Evolutionary conservation across 2,888 invertebrate genomes (phyloP).

Genomic region (Rhorus exstirpatorius): DNA sequence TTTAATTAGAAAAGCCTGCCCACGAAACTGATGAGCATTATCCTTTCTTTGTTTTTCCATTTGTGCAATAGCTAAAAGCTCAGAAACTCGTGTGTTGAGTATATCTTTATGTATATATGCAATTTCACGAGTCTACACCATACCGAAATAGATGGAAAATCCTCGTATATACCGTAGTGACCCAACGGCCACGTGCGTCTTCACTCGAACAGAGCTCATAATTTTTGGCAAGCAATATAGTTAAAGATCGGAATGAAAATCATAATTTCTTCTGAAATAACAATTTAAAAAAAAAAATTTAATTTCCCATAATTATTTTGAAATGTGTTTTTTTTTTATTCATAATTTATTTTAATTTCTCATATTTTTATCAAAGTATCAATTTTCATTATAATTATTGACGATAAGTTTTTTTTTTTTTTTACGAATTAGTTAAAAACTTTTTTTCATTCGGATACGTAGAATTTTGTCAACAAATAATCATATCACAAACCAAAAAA

Average conservation of each 20-base stretch:
- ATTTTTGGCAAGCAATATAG: neutral
- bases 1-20: slow-evolving; percentile 34
- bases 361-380: too few relatives aligned
- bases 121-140: slow-evolving; percentile 38
- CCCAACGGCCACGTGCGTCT: slow-evolving; percentile 46
- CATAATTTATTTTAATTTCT: too few relatives aligned
- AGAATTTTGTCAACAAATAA: too few relatives aligned
- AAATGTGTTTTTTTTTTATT: too few relatives aligned
- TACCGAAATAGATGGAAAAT: slow-evolving; percentile 61
- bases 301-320: too few relatives aligned
- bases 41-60: slow-evolving; percentile 50
- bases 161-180: slow-evolving; percentile 3
- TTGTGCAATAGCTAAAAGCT: slow-evolving; percentile 49
- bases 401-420: too few relatives aligned
- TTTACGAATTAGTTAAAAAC: too few relatives aligned
- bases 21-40: slow-evolving; percentile 9
- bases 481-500: too few relatives aligned
- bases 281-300: too few relatives aligned
- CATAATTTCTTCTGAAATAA: too few relatives aligned
- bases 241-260: neutral
- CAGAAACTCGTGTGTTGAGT: neutral
- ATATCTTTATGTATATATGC: neutral
- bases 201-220: slow-evolving; percentile 23
- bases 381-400: too few relatives aligned
- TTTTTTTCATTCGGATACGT: too few relatives aligned